Base-by-base conservation (phyloP, 2,113 vertebrate genomes). In the Catagonus wagneri region DNA sequence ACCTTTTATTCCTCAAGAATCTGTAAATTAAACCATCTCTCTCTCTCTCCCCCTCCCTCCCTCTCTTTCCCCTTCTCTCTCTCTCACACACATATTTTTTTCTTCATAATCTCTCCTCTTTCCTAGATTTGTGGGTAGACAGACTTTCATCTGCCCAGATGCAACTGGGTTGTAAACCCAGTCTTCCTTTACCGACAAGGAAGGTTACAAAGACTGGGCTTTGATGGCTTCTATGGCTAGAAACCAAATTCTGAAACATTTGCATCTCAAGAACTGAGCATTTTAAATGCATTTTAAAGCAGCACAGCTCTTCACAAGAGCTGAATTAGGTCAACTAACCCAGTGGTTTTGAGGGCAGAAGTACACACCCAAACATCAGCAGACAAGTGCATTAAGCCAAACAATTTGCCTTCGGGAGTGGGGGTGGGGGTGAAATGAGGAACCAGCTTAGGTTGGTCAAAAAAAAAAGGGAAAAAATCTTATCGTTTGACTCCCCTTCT, bases 161-260 rank as follows among this genome's bases (percentile, higher is more conserved):
- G 52, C 29, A 89, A 29, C 29, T 12, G 2, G 16, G 10, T 60
- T 74, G 11, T 34, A 86, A 36, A 14, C 22, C 50, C 66, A 81
- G 22, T 72, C 54, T 89, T 93, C 60, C 25, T 32, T 65, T 36
- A 10, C 23, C 29, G 23, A 23, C 15, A 52, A 96, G 34, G 32
- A 96, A 90, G 39, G 25, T 32, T 71, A 23, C 52, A 66, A 81
- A 95, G 66, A 86, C 16, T 58, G 36, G 6, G 27, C 9, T 92
- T 56, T 27, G 16, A 81, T 32, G n/a, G 39, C n/a, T 80, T 85
- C 83, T 68, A 19, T 50, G n/a, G 9, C 32, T 72, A 88, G 39
- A 93, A 95, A 54, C 56, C 34, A 50, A 29, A 80, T 83, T 93
- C 72, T 89, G 29, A 89, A 89, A 94, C 27, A 88, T 88, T 85